Base-by-base conservation (phyloP, 2,888 invertebrate genomes). In the Orchesella flavescens region DNA sequence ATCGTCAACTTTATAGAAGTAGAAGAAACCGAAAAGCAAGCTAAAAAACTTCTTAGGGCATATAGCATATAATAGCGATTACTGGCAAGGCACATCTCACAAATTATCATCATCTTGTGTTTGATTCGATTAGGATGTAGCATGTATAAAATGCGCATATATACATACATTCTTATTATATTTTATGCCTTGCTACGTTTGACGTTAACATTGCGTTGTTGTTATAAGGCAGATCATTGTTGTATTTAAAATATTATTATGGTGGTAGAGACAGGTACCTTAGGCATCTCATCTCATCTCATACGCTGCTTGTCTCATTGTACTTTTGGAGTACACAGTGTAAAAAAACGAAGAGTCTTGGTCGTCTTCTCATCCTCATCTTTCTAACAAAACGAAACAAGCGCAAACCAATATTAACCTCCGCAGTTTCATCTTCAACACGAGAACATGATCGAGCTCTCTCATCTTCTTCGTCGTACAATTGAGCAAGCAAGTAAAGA, bases 121-220 rank as follows among this genome's bases (percentile, higher is more conserved):
- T 76, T 76, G 57, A 55, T 76, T 57, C 66, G 66, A 76, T 65
- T 65, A 75, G 24, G 66, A 65, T 66, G 21, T 19, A 61, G 61
- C 15, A 21, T 57, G 17, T 2, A 57, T 68, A 12, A 21, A 4
- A 15, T 17, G 53, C 7, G 24, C 5, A 68, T 68, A 17, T 49
- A 68, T 19, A 4, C n/a, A 57, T 57, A 17, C 19, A n/a, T n/a
- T n/a, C n/a, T n/a, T n/a, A n/a, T n/a, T n/a, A n/a, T n/a, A n/a
- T 15, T 55, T 5, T 55, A n/a, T 34, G 34, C 34, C n/a, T 34
- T 34, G 34, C 34, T 34, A 34, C 21, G 24, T 59, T 59, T 4
- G 23, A 19, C 44, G 21, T 24, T 21, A 17, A 23, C 44, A 49
- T 49, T 12, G 19, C 10, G 19, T 49, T 13, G 15, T 34, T 34